A percentile compares a stretch with the other conserved stretches of the same genome.
phyloP scores from a whole-genome alignment of 2,113 vertebrate genomes.

The Carlito syrichta region DNA sequence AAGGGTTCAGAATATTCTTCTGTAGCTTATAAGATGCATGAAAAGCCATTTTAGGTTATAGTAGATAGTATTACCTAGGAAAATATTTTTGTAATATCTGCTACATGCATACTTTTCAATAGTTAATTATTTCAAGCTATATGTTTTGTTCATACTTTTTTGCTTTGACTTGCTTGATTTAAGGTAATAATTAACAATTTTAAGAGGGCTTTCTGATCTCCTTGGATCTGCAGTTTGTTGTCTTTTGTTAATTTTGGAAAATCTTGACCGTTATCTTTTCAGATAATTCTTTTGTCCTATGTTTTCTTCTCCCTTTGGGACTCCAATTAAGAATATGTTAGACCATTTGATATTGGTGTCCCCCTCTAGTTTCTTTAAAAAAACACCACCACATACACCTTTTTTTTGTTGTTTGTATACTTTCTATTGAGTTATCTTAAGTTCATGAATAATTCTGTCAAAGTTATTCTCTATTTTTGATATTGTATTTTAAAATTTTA shows the following conservation, averaged over 20 bases:
- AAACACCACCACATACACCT: neutral
- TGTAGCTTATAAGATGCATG: neutral
- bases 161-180: neutral
- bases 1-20: neutral
- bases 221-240: neutral
- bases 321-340: neutral
- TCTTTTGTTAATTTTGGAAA: neutral
- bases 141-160: neutral
- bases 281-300: neutral
- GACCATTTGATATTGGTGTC: neutral
- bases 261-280: neutral
- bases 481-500: neutral
- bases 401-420: constrained; percentile 2
- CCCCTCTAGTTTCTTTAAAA: neutral
- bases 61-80: neutral
- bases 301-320: neutral
- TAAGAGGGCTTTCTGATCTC: neutral
- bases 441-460: neutral
- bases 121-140: neutral
- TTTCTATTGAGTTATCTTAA: neutral
- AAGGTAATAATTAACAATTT: neutral
- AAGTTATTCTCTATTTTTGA: neutral
- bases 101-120: neutral
- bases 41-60: neutral
- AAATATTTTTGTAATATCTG: neutral